Evolutionary conservation across 2,113 vertebrate species (phyloP), one percentile per base, ranked within the genome.

Genomic region (Ramphastos sulfuratus): DNA sequence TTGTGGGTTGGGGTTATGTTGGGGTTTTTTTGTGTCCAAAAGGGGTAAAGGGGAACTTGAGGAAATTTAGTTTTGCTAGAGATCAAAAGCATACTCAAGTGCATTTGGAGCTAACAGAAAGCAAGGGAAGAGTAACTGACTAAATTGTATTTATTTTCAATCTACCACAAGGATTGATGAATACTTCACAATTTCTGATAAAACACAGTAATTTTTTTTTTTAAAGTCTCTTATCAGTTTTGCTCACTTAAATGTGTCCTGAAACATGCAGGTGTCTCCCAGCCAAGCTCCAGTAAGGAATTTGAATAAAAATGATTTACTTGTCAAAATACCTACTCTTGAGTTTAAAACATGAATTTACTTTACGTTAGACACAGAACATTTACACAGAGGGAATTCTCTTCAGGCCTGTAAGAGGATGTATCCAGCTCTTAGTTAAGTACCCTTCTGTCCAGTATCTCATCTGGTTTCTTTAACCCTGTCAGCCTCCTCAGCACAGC

Each of bases 401-500:
- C 42, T 28, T 42, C 20, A 76, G 4, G 9, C 46, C 50, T 91
- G 4, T 46, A 81, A 42, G 73, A 60, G 16, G 19, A 5, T 54
- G 3, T 0, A 0, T 50, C 69, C 35, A 69, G 35, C 52, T 76
- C n/a, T 59, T 61, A 19, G n/a, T 58, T 18, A 61, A 83, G 16
- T 69, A 48, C 12, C 20, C 15, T 81, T 60, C 4, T 1, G 14
- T n/a, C 79, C 10, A 4, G 15, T 65, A 37, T 60, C 63, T 91
- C 92, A 85, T 33, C 44, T 85, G 79, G 7, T 87, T 86, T 88
- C 44, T 89, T 60, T 89, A 27, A 33, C 77, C 92, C 61, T 92
- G n/a, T 21, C 94, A 99, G 99, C 99, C 99, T 92, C 98, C 99
- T 75, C 99, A 99, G 97, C 99, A 99, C 97, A 99, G 99, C 98